A percentile compares a stretch with the other conserved stretches of the same genome.
Evolutionary conservation across 1,140 invertebrate genomes (phyloP).

Genomic region (Tachypleus tridentatus): DNA sequence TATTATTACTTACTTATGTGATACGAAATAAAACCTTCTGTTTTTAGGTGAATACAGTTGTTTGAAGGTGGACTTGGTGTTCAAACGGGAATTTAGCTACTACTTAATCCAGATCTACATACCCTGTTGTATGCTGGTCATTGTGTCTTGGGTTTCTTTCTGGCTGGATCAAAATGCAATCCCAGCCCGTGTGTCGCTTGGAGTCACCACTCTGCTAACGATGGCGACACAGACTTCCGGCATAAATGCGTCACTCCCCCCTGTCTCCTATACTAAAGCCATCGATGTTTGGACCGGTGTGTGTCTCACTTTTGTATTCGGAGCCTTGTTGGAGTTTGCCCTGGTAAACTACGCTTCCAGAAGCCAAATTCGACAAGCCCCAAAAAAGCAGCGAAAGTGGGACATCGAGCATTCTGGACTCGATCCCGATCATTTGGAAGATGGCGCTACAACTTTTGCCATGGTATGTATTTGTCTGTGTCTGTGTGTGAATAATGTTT

Average conservation of each 20-base stretch:
- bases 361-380: slow-evolving; percentile 55
- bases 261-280: slow-evolving; percentile 93
- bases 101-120: slow-evolving; percentile 41
- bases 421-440: slow-evolving; percentile 48
- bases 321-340: slow-evolving; percentile 87
- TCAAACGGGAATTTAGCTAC: slow-evolving; percentile 38
- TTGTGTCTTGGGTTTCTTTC: slow-evolving; percentile 45
- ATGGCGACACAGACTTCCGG: slow-evolving; percentile 50
- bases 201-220: slow-evolving; percentile 40
- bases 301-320: slow-evolving; percentile 92
- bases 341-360: slow-evolving; percentile 93
- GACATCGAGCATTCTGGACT: slow-evolving; percentile 59
- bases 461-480: slow-evolving; percentile 46
- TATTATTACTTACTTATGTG: no score
- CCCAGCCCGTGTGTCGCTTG: slow-evolving; percentile 37
- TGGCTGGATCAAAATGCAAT: slow-evolving; percentile 43
- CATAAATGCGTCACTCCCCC: slow-evolving; percentile 91
- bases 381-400: slow-evolving; percentile 35
- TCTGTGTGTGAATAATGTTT: neutral
- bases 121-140: slow-evolving; percentile 42
- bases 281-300: slow-evolving; percentile 97
- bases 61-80: slow-evolving; percentile 26
- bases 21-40: neutral
- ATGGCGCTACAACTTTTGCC: slow-evolving; percentile 67
- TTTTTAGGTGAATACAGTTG: slow-evolving; percentile 27